Percentiles rank a stretch among this genome's conserved stretches.
These are phyloP conservation scores for Hololepta plana DNA, from an alignment of 2,888 invertebrate genomes.

Conservation along the genomic window DNA sequence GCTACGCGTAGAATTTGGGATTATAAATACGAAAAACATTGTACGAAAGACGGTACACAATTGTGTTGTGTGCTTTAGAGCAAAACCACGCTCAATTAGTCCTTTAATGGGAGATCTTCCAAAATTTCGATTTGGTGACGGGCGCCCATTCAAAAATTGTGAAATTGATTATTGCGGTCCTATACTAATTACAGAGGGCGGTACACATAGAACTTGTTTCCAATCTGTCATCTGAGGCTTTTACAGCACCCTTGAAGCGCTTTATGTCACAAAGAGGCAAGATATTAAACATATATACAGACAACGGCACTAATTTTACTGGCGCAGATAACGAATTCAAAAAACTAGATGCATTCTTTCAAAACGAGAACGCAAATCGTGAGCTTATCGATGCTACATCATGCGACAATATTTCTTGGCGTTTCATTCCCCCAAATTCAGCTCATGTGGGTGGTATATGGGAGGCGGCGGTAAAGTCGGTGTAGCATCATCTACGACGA, in stretches of 20 bases:
- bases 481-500: slow-evolving; percentile 6
- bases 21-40: not conserved
- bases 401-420: slow-evolving; percentile 1
- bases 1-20: not conserved
- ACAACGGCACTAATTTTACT: slow-evolving; percentile 4
- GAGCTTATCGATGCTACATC: not conserved
- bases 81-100: not conserved
- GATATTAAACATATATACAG: slow-evolving; percentile 1
- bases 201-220: slow-evolving; percentile 4
- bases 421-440: slow-evolving; percentile 2
- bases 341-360: no score
- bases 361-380: not conserved
- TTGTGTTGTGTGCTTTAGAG: slow-evolving; percentile 1
- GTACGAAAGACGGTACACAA: not conserved
- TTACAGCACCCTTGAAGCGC: slow-evolving; percentile 1
- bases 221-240: not conserved
- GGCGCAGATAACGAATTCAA: no score
- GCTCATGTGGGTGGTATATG: slow-evolving; percentile 2
- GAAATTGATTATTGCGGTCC: slow-evolving; percentile 3
- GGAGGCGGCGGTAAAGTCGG: slow-evolving; percentile 2
- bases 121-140: not conserved
- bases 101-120: slow-evolving; percentile 3
- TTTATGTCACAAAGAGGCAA: slow-evolving; percentile 1
- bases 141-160: slow-evolving; percentile 1
- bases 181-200: not conserved